Base-by-base conservation (phyloP, 1,140 invertebrate genomes). In the Portunus trituberculatus region DNA sequence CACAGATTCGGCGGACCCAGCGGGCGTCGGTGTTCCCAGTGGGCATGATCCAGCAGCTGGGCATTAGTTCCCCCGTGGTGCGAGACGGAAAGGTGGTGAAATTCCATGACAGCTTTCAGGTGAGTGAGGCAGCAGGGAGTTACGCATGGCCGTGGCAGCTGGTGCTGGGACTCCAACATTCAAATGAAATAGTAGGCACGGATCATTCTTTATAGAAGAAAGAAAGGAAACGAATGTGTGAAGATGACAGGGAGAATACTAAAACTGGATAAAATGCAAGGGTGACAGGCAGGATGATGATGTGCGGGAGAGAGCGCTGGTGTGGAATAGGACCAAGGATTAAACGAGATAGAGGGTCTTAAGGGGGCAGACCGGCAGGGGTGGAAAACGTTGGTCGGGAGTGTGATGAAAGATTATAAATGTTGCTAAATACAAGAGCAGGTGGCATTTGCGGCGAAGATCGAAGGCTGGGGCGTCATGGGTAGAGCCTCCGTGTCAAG, bases 21-120 rank as follows among this genome's bases (percentile, higher is more conserved):
- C 98, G 97, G 96, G 98, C 98, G 10, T 98, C 98, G 0, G 98
- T 99, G 97, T 98, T 98, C 97, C 98, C 98, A 6, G 98, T 99
- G 10, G 98, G 98, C 16, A 97, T 98, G 32, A 98, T 98, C 92
- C 98, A 97, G 0, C 97, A 97, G 31, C 98, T 98, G 96, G 97
- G 97, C 2, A 97, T 98, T 16, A 98, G 98, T 92, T 97, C 98
- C 7, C 98, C 98, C 2, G 97, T 98, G 31, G 97, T 98, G 12
- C 97, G 97, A 91, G 97, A 97, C 94, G 98, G 98, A 96, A 97
- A 97, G 97, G 97, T 97, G 96, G 88, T 96, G 98, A 97, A 97
- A 97, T 46, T 97, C 97, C 97, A 98, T 98, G 2, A 97, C 98
- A 93, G 98, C 97, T 82, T 98, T 98, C 96, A 96, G 96, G 96